Conservation (phyloP, 1,140 invertebrate species). For the Ctenoplectra terminalis region DNA sequence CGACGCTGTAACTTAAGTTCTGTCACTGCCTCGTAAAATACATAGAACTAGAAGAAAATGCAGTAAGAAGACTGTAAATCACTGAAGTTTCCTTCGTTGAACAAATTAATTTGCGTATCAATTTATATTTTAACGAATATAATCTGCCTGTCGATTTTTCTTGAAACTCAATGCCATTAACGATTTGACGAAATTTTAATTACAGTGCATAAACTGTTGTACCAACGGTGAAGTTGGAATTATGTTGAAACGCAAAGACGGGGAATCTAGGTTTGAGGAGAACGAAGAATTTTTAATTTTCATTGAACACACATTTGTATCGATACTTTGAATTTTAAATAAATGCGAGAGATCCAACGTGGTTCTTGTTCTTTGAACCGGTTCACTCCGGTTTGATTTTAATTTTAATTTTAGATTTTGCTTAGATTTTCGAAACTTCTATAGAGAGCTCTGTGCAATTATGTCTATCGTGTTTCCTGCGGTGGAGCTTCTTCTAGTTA, state of each 20-base stretch:
- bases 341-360: conserved; percentile 8
- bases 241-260: not conserved
- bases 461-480: not conserved
- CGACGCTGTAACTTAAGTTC: not conserved
- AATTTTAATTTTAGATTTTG: too few relatives aligned
- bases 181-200: not conserved
- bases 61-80: not conserved
- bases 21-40: not conserved
- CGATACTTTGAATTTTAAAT: conserved; percentile 40
- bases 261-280: not conserved
- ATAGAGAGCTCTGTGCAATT: not conserved
- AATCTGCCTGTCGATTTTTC: not conserved
- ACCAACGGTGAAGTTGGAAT: not conserved
- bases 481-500: not conserved
- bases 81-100: not conserved
- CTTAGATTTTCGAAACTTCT: too few relatives aligned
- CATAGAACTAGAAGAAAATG: not conserved
- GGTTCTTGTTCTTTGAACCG: not conserved
- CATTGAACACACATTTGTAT: conserved; percentile 22
- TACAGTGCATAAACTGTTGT: not conserved
- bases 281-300: conserved; percentile 4
- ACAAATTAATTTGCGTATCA: not conserved
- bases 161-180: not conserved
- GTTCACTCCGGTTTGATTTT: not conserved
- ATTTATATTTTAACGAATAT: not conserved